phyloP scores from a whole-genome alignment of 92 coral and sea anemone species.

The Pocillopora grandis region DNA sequence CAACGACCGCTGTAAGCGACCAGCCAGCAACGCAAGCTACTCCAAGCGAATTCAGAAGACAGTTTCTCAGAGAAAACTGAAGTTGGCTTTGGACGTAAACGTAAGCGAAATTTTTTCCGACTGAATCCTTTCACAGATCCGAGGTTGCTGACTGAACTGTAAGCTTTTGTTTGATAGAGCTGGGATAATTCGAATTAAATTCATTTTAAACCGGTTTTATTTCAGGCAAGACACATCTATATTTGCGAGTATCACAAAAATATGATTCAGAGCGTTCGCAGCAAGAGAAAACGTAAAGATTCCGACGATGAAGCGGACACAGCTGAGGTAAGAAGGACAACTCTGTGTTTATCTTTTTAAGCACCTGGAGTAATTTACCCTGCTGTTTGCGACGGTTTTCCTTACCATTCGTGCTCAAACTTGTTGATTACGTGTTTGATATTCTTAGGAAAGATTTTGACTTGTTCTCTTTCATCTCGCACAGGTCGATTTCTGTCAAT shows the following conservation, averaged over 20 bases:
- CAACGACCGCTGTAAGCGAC: conserved; percentile 89
- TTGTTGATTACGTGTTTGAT: not conserved
- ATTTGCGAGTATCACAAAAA: conserved; percentile 97
- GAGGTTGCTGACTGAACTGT: conserved; percentile 1
- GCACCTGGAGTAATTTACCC: not conserved
- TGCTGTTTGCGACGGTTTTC: not conserved
- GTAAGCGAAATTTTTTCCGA: conserved; percentile 52
- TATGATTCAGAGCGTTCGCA: conserved; percentile 98
- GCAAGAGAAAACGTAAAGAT: conserved; percentile 96
- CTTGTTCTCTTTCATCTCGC: conserved; percentile 1
- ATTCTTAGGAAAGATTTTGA: not conserved
- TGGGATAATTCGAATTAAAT: not conserved
- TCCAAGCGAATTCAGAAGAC: conserved; percentile 99
- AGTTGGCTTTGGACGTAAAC: conserved; percentile 87
- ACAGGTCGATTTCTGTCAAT: conserved; percentile 95
- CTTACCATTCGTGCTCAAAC: not conserved
- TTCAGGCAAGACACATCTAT: conserved; percentile 94
- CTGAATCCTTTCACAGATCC: conserved; percentile 16
- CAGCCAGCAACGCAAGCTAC: conserved; percentile 97
- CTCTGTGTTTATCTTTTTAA: not conserved
- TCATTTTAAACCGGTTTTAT: not conserved
- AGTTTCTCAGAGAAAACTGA: conserved; percentile 96
- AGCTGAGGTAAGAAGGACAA: conserved; percentile 67
- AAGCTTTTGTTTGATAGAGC: not conserved
- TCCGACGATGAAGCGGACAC: conserved; percentile 94